Evolutionary conservation across 1,140 invertebrate genomes (phyloP), one percentile per base, ranked within the genome.

Genomic region (Proctacanthus coquilletti): DNA sequence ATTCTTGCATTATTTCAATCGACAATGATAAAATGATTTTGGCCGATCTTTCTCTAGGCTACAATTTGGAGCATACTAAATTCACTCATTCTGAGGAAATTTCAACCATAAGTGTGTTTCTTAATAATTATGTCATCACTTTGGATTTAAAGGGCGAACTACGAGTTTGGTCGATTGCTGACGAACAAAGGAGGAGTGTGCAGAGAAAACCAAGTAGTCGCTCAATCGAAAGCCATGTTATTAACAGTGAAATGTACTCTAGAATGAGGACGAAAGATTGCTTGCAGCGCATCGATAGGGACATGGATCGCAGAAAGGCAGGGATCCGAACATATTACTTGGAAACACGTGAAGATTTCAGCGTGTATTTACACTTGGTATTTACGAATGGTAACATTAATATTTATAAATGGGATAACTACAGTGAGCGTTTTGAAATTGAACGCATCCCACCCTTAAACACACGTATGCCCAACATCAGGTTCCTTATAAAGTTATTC

Each of bases 31-130:
- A 47, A 19, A 27, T 51, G 3, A 32, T 51, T 11, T 40, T 58
- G 5, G 42, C 46, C 2, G 50, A 58, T 29, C 43, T 56, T 2
- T 56, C 51, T 1, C 29, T 58, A 14, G 41, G 48, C 10, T 51
- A 38, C 3, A 46, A 40, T 18, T 41, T 3, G 25, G 21, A 10
- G 45, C 45, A 3, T 40, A 19, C 10, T 4, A n/a, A 23, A 9
- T 18, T 6, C 3, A 20, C 17, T 21, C 15, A 38, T 31, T 3
- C 14, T 21, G 15, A 17, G 13, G 25, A 13, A 30, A 30, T 18
- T 20, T 3, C 5, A 15, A 11, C 17, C 9, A 18, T 35, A 18
- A 8, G n/a, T 13, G 13, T 35, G 20, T 38, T 30, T 15, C 37
- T 45, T 0, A 40, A 52, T n/a, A 41, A 39, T 19, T 41, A 49